Conservation (phyloP, 1,140 invertebrate genomes). For the Gryon sp. region DNA sequence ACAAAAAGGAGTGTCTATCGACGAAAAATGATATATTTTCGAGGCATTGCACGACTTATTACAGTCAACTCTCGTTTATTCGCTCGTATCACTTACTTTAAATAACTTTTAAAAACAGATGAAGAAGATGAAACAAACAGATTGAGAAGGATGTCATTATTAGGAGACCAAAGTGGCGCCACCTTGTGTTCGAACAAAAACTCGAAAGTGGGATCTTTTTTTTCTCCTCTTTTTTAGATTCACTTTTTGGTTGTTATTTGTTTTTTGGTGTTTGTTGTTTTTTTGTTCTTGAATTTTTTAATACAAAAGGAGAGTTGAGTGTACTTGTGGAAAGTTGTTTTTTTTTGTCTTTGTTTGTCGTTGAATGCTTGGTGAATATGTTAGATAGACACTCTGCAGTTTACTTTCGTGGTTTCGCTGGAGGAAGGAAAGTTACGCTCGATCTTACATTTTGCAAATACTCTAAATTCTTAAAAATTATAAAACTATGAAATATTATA, state of each 20-base stretch:
- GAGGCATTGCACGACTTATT: constrained; percentile 13
- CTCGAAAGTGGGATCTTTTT: background rate
- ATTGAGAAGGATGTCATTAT: background rate
- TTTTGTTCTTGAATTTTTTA: constrained; percentile 27
- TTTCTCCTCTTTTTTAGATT: background rate
- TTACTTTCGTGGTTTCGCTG: background rate
- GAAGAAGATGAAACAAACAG: background rate
- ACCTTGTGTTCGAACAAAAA: background rate
- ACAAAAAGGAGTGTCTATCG: constrained; percentile 46
- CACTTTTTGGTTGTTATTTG: constrained; percentile 5
- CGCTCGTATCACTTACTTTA: constrained; percentile 48
- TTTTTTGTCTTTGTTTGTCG: constrained; percentile 20
- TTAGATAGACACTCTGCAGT: constrained; percentile 40
- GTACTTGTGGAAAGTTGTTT: constrained; percentile 17
- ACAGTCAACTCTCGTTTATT: constrained; percentile 56
- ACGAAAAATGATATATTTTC: constrained; percentile 3
- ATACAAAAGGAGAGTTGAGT: constrained; percentile 49
- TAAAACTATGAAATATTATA: too few species aligned
- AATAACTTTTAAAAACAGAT: constrained; percentile 18
- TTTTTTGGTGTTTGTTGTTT: constrained; percentile 38
- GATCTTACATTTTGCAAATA: constrained; percentile 9
- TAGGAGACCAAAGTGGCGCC: constrained; percentile 41
- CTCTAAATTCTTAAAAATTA: too few species aligned
- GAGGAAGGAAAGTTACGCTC: constrained; percentile 20
- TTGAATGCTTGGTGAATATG: constrained; percentile 13